These are phyloP conservation scores for Trichechus manatus DNA, from an alignment of 2,113 vertebrate genomes.

Conservation along the genomic window DNA sequence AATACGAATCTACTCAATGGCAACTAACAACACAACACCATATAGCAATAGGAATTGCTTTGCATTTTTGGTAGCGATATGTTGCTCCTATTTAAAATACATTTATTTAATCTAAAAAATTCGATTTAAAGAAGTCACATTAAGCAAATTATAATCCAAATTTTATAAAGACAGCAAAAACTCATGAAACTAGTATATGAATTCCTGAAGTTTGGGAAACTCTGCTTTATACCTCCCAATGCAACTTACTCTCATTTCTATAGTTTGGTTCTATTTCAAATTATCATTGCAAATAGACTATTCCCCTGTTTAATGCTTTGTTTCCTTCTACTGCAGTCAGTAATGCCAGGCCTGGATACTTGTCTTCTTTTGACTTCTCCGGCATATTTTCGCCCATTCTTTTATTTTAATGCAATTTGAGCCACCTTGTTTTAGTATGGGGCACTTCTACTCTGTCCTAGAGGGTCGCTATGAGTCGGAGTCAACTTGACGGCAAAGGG, in stretches of 20 bases:
- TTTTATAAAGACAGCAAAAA: constrained; percentile 27
- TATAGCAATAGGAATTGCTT: background rate
- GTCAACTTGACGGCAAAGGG: no score
- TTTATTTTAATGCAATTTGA: background rate
- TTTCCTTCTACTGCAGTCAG: background rate
- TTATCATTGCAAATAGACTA: background rate
- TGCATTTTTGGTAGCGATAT: background rate
- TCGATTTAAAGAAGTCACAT: background rate
- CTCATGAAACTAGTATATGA: background rate
- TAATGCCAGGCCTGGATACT: background rate
- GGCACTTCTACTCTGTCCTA: no score
- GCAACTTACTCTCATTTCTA: no score
- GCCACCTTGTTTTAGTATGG: background rate
- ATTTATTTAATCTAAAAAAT: background rate
- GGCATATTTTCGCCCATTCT: background rate
- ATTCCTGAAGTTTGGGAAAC: background rate
- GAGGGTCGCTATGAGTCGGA: no score
- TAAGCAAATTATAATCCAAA: background rate
- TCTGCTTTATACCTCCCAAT: background rate
- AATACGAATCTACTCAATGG: background rate
- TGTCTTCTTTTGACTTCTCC: background rate
- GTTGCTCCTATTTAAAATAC: background rate
- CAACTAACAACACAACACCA: background rate
- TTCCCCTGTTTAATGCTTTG: background rate
- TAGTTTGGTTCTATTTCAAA: background rate